Conservation (phyloP, 2,888 invertebrate species). For the Drosophila nigricruria region DNA sequence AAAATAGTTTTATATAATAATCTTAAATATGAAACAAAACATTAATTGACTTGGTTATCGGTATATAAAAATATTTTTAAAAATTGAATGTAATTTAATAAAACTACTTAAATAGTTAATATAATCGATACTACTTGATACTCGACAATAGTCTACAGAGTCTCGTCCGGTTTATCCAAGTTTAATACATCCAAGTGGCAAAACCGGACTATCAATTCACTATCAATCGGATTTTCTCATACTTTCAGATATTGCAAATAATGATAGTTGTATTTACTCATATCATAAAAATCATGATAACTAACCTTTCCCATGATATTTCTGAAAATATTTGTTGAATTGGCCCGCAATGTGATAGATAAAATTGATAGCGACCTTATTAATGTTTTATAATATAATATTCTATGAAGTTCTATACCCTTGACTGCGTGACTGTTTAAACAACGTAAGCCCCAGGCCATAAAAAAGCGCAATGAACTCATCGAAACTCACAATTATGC, state of each 20-base stretch:
- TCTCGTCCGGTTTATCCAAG: too few species aligned
- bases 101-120: too few species aligned
- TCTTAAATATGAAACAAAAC: too few species aligned
- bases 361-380: slow-evolving; percentile 42
- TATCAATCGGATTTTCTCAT: background rate
- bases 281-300: slow-evolving; percentile 31
- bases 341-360: slow-evolving; percentile 22
- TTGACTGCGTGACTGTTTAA: slow-evolving; percentile 20
- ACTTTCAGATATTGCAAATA: background rate
- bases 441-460: slow-evolving; percentile 17
- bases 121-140: too few species aligned
- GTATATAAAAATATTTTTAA: too few species aligned
- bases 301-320: slow-evolving; percentile 41
- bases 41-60: too few species aligned
- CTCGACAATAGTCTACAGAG: too few species aligned
- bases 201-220: background rate
- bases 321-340: slow-evolving; percentile 7
- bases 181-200: too few species aligned
- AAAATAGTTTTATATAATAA: too few species aligned
- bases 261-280: slow-evolving; percentile 20
- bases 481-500: slow-evolving; percentile 5
- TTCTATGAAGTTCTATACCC: slow-evolving; percentile 39
- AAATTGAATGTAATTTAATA: too few species aligned
- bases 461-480: slow-evolving; percentile 58
- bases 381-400: slow-evolving; percentile 33